Percentiles rank a stretch among this genome's conserved stretches.
phyloP scores from a whole-genome alignment of 2,113 vertebrate genomes.

The Plotosus lineatus region DNA sequence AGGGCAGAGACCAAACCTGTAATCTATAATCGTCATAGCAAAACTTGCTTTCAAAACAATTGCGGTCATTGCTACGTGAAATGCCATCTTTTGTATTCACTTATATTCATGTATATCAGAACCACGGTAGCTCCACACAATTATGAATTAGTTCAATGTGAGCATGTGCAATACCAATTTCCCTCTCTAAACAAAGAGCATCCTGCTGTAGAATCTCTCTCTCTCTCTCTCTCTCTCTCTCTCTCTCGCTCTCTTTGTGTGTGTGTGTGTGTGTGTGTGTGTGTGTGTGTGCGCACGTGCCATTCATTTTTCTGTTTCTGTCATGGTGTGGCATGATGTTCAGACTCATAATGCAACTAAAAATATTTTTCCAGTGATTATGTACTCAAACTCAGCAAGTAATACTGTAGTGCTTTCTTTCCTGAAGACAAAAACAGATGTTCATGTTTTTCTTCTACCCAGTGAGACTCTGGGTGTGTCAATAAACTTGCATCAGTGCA shows the following conservation, averaged over 20 bases:
- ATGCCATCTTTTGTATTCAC: neutral
- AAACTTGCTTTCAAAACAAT: neutral
- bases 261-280: neutral
- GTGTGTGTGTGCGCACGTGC: neutral
- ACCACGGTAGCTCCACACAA: neutral
- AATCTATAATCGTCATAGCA: neutral
- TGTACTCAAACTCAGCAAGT: conserved; percentile 17
- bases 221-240: too few relatives aligned
- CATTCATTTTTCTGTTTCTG: neutral
- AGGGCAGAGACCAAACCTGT: too few relatives aligned
- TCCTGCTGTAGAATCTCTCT: neutral
- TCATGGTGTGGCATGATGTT: neutral
- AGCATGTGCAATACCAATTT: conserved; percentile 4
- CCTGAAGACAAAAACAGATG: conserved; percentile 9
- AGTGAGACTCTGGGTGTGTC: conserved; percentile 8
- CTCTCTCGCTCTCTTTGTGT: too few relatives aligned
- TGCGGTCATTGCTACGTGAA: neutral
- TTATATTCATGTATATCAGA: conserved; percentile 14
- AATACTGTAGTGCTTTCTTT: conserved; percentile 4
- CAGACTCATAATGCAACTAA: neutral
- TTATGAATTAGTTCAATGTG: neutral
- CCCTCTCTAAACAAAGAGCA: neutral
- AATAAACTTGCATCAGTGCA: conserved; percentile 20
- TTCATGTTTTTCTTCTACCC: conserved; percentile 30
- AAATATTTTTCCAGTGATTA: conserved; percentile 1